These are phyloP conservation scores for Riparia riparia DNA, from an alignment of 2,113 vertebrate species.

Conservation along the genomic window DNA sequence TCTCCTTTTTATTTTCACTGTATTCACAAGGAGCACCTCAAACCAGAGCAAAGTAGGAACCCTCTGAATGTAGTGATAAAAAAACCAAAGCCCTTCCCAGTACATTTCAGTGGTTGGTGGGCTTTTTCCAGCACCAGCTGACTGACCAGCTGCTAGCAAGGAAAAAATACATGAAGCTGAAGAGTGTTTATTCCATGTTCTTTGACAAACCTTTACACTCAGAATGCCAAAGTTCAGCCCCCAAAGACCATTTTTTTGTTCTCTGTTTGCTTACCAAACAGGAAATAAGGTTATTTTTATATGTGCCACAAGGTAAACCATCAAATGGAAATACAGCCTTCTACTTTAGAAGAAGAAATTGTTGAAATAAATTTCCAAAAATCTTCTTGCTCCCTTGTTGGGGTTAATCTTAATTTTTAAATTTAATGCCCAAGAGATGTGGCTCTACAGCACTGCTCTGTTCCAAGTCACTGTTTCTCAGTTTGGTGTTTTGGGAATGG, in stretches of 20 bases:
- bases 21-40: conserved; percentile 55
- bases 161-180: conserved; percentile 6
- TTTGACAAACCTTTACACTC: conserved; percentile 6
- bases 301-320: not conserved
- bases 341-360: not conserved
- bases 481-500: not conserved
- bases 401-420: not conserved
- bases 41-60: conserved; percentile 66
- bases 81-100: conserved; percentile 50
- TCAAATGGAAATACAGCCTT: not conserved
- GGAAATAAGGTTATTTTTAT: conserved; percentile 13
- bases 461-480: not conserved
- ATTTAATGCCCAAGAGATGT: not conserved
- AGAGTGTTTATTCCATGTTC: not conserved
- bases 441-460: not conserved
- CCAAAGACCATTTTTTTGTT: not conserved
- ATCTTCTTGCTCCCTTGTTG: not conserved
- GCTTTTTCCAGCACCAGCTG: conserved; percentile 65
- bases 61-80: conserved; percentile 61
- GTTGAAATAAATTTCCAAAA: not conserved
- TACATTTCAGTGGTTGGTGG: conserved; percentile 8
- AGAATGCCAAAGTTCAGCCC: not conserved
- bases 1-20: conserved; percentile 40
- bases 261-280: not conserved
- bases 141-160: conserved; percentile 49